Base-by-base conservation (phyloP, 2,888 invertebrate species). In the Timema podura region DNA sequence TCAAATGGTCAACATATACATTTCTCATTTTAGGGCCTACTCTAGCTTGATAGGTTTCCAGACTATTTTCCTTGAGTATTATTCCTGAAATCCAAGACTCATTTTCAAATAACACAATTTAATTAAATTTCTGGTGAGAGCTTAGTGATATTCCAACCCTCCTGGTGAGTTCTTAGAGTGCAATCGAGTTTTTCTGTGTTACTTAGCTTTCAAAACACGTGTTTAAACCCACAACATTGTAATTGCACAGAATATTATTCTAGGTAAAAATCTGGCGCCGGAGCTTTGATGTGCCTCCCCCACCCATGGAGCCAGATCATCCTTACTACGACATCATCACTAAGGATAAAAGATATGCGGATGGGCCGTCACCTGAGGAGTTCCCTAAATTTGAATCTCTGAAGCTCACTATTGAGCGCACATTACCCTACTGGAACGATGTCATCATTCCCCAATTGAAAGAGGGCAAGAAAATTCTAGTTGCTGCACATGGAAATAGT, bases 401-500 rank as follows among this genome's bases (percentile, higher is more conserved):
- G 70, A 91, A 93, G 78, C 83, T 93, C 67, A 92, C 93, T 3
- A 91, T 93, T 80, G 88, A 88, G 73, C 86, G 95, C 65, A 92
- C 93, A 5, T 82, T 92, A 75, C 96, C 96, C 0, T 94, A 91
- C 78, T 96, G 95, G 91, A 91, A 94, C 79, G 83, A 92, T 78
- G 86, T 88, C 61, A 89, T 98, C 81, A 87, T 95, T 77, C 88
- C 95, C 75, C 86, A 94, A 83, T 86, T 95, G 74, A 92, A 91
- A 78, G 91, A 86, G 76, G 93, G 93, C 67, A 91, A 91, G 78
- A 87, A 82, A 47, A 88, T 95, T 68, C 85, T 95, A 67, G 90
- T 95, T 77, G 93, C 91, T 48, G 92, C 93, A 45, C 95, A 95
- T 78, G 94, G 94, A 65, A 94, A 94, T 80, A 92, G 93, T 78